phyloP scores from a whole-genome alignment of 2,888 invertebrate genomes.

The Dasysyrphus albostriatus region DNA sequence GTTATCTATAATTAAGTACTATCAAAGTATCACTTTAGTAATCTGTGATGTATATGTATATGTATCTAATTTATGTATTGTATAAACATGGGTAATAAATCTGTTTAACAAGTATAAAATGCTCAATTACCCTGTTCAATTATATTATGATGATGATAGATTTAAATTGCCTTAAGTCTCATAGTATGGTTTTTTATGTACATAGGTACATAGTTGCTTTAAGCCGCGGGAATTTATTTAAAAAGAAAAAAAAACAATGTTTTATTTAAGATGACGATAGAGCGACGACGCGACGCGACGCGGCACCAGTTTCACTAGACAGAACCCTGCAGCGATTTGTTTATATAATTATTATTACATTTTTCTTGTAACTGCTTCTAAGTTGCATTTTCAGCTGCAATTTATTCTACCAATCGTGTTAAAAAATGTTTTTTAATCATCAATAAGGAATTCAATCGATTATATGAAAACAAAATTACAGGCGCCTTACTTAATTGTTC shows the following conservation, averaged over 20 bases:
- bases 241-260: too few species aligned
- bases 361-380: slow-evolving; percentile 10
- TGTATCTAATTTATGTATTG: neutral
- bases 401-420: neutral
- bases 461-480: slow-evolving; percentile 2
- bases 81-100: slow-evolving; percentile 39
- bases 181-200: neutral
- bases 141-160: slow-evolving; percentile 23
- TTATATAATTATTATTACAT: slow-evolving; percentile 27
- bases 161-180: slow-evolving; percentile 22
- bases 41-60: too few species aligned
- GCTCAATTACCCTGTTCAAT: slow-evolving; percentile 27
- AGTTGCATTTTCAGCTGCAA: neutral
- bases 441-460: slow-evolving; percentile 14
- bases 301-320: neutral
- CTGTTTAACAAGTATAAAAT: slow-evolving; percentile 5
- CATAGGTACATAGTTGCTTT: neutral
- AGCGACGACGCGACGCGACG: neutral
- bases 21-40: slow-evolving; percentile 34
- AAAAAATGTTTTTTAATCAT: neutral
- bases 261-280: neutral
- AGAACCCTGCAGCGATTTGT: slow-evolving; percentile 29
- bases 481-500: slow-evolving; percentile 37
- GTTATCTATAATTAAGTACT: slow-evolving; percentile 3
- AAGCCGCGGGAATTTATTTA: neutral